Percentiles rank a stretch among this genome's conserved stretches.
These are phyloP conservation scores for Plebejus anna DNA, from an alignment of 2,888 invertebrate genomes.

Conservation along the genomic window DNA sequence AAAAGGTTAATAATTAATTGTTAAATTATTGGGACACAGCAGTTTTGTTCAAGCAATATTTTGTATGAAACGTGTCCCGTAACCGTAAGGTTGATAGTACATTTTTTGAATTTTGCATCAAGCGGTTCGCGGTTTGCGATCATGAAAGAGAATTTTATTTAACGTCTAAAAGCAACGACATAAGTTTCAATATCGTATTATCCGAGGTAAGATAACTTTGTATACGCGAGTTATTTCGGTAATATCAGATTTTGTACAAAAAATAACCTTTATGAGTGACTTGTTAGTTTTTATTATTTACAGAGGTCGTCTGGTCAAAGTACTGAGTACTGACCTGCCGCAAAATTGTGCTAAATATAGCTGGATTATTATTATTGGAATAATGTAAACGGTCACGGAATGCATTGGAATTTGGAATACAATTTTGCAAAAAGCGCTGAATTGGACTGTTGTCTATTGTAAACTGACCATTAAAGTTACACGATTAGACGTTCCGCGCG, in stretches of 20 bases:
- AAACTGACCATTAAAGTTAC: too few relatives aligned
- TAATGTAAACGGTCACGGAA: too few relatives aligned
- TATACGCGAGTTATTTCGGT: background rate
- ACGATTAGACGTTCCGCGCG: too few relatives aligned
- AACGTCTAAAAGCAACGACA: background rate
- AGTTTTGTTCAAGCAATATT: background rate
- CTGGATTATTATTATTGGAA: background rate
- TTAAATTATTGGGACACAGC: too few relatives aligned
- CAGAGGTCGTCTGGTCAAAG: conserved; percentile 20
- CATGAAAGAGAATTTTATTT: background rate
- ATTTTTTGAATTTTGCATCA: background rate
- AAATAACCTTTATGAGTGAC: conserved; percentile 35
- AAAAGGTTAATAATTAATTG: too few relatives aligned
- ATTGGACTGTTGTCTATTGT: too few relatives aligned
- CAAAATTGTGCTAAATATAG: conserved; percentile 1
- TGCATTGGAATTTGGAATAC: too few relatives aligned
- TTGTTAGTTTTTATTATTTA: conserved; percentile 42
- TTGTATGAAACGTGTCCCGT: background rate
- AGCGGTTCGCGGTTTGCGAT: background rate
- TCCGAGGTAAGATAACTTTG: background rate
- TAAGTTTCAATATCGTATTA: background rate
- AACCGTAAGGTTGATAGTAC: background rate
- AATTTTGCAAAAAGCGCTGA: too few relatives aligned
- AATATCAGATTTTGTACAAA: background rate
- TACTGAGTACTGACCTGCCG: conserved; percentile 25